phyloP scores from a whole-genome alignment of 2,888 invertebrate species.

The Epinotia brunnichana region DNA sequence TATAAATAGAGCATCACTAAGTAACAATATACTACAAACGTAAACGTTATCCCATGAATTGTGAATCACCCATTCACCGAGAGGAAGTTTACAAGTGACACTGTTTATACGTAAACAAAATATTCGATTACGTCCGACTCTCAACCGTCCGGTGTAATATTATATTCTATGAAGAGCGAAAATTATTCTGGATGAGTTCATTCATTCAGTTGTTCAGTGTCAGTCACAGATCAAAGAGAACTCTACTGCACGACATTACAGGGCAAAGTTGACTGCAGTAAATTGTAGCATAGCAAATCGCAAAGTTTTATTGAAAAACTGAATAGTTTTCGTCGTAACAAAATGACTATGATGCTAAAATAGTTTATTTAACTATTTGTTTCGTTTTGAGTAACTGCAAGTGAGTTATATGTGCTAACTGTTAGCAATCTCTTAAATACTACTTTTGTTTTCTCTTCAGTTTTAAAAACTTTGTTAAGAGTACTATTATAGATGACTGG shows the following conservation, averaged over 20 bases:
- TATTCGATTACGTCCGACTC: constrained; percentile 41
- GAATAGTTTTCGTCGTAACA: constrained; percentile 29
- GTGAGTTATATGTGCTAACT: background rate
- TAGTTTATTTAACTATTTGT: constrained; percentile 10
- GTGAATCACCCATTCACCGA: constrained; percentile 60
- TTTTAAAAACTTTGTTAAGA: background rate
- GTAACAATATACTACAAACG: constrained; percentile 28
- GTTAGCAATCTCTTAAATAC: constrained; percentile 1
- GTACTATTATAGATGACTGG: background rate
- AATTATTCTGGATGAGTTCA: constrained; percentile 66
- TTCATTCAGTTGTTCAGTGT: constrained; percentile 47
- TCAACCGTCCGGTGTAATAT: constrained; percentile 39
- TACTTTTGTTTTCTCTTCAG: background rate
- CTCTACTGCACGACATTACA: background rate
- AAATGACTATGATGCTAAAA: constrained; percentile 15
- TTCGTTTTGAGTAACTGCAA: background rate
- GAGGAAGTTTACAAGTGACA: constrained; percentile 59
- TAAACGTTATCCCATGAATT: constrained; percentile 35
- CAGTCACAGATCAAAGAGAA: background rate
- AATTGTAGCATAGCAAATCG: constrained; percentile 9
- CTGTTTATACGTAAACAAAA: constrained; percentile 54
- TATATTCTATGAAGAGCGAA: constrained; percentile 64
- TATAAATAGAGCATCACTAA: constrained; percentile 38
- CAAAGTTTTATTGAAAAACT: constrained; percentile 21
- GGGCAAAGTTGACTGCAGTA: background rate